Evolutionary conservation across 2,113 vertebrate species (phyloP), one percentile per base, ranked within the genome.

Genomic region (Rousettus leschenaultii): DNA sequence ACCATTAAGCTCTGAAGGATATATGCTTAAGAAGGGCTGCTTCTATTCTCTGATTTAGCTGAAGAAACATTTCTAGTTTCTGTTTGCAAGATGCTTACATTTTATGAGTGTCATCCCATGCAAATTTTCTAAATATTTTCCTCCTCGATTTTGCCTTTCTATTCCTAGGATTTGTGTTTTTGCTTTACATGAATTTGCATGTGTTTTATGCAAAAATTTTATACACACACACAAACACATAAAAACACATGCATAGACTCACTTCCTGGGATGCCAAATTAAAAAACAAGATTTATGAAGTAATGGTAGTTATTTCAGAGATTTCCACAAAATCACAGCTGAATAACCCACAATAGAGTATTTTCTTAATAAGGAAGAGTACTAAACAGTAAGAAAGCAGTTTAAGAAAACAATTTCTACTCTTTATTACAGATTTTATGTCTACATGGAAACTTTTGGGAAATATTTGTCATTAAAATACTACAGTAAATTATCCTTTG

Each of bases 91-190:
- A 30, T 93, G 38, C n/a, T 96, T 71, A 61, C 30, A 61, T 95
- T 97, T 97, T 91, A 95, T 95, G 85, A 65, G 9, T 96, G 85
- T 97, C 68, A 83, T 73, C 97, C 93, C 66, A 97, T 97, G 84
- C 96, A 96, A 95, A 96, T 93, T 92, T 91, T 94, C 63, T 73
- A 59, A 63, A 96, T 59, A 55, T 90, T 95, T 78, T 96, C 61
- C 59, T 55, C 26, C 48, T 87, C 88, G 30, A 92, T 97, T 97
- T 95, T 86, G 48, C 5, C 7, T 88, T 65, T 95, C 13, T 92
- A 82, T 65, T 96, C 85, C 88, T 86, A 94, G 63, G 55, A 51
- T 97, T 88, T 95, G 68, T 89, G 45, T 83, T 91, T 75, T 78
- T 63, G 24, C 94, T 97, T 98, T 98, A 33, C 68, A 82, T 94